These are phyloP conservation scores for Lepidocyrtinus sp. DNA, from an alignment of 2,888 invertebrate species.

Conservation along the genomic window DNA sequence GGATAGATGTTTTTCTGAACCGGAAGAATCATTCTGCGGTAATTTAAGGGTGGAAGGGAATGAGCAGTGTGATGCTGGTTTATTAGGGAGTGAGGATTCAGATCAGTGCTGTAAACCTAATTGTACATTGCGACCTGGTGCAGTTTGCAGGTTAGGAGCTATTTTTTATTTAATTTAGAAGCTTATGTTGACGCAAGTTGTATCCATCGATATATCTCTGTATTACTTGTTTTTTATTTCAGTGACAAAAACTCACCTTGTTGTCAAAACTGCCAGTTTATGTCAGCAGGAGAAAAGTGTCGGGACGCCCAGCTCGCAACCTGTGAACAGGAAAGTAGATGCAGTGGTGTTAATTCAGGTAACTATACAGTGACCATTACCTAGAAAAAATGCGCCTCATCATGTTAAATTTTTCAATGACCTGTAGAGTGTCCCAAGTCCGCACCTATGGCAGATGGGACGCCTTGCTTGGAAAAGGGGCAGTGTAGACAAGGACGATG, in stretches of 20 bases:
- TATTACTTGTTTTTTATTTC: conserved; percentile 68
- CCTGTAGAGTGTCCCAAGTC: conserved; percentile 88
- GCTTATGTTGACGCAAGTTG: conserved; percentile 4
- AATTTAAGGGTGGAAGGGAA: conserved; percentile 95
- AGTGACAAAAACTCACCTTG: conserved; percentile 98
- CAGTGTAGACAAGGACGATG: conserved; percentile 93
- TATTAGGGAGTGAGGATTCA: conserved; percentile 92
- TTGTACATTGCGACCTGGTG: conserved; percentile 89
- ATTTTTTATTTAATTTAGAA: neutral
- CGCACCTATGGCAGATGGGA: conserved; percentile 88
- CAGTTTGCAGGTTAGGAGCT: conserved; percentile 88
- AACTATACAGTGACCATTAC: too few relatives aligned
- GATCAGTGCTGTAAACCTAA: conserved; percentile 95
- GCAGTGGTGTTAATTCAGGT: conserved; percentile 90
- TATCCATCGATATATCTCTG: neutral
- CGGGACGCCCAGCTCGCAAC: conserved; percentile 92
- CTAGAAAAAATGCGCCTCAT: too few relatives aligned
- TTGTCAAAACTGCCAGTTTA: conserved; percentile 88
- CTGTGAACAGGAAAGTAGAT: conserved; percentile 88
- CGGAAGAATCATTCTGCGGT: conserved; percentile 96
- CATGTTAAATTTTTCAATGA: too few relatives aligned
- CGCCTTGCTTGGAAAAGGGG: conserved; percentile 92
- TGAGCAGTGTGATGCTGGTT: conserved; percentile 97
- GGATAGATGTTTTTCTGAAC: conserved; percentile 91
- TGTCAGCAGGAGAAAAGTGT: conserved; percentile 76